Evolutionary conservation across 2,888 invertebrate genomes (phyloP).

Genomic region (Rhyacophila evoluta): DNA sequence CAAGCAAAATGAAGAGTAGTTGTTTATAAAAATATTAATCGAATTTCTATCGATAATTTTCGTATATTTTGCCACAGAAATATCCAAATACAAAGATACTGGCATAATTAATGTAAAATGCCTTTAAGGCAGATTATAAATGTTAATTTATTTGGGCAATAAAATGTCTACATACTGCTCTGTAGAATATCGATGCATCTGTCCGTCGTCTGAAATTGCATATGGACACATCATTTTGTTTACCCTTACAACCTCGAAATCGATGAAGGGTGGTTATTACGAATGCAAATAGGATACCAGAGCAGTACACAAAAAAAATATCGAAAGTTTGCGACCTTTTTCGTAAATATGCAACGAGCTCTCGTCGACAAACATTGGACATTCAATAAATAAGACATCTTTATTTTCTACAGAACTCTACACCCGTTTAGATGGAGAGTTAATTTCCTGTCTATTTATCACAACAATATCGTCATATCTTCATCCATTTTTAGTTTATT

Average conservation of each 20-base stretch:
- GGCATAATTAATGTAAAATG: too few relatives aligned
- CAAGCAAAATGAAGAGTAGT: too few relatives aligned
- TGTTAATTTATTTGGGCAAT: background rate
- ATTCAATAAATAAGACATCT: background rate
- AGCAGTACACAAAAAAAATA: background rate
- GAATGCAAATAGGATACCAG: constrained; percentile 2
- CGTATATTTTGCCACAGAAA: too few relatives aligned
- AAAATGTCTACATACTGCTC: background rate
- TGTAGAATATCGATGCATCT: background rate
- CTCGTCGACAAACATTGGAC: too few relatives aligned
- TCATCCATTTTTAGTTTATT: too few relatives aligned
- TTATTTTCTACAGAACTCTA: background rate
- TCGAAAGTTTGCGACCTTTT: constrained; percentile 8
- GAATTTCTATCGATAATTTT: too few relatives aligned
- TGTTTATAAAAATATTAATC: too few relatives aligned
- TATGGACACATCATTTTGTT: constrained; percentile 24
- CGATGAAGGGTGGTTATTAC: constrained; percentile 15
- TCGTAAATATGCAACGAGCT: background rate
- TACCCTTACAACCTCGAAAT: background rate
- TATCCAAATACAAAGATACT: too few relatives aligned
- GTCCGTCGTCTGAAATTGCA: background rate
- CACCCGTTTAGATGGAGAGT: background rate
- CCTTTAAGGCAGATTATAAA: too few relatives aligned
- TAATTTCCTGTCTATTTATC: background rate
- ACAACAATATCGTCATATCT: too few relatives aligned